These are phyloP conservation scores for Buceros bicornis DNA, from an alignment of 2,797 vertebrate species.

Conservation along the genomic window DNA sequence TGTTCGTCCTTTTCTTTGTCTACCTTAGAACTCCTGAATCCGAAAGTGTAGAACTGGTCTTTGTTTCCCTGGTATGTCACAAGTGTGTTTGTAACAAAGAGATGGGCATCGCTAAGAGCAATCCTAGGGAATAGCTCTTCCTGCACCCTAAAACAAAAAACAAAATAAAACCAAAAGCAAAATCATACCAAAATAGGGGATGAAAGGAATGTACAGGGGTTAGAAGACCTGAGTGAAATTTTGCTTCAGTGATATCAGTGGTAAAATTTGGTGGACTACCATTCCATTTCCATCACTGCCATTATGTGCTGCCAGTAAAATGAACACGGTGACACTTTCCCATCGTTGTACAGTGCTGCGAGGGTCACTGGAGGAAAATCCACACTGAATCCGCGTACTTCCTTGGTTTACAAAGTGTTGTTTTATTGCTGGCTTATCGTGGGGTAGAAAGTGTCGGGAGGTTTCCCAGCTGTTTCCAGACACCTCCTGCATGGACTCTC, in stretches of 20 bases:
- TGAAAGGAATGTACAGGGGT: not conserved
- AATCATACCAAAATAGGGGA: not conserved
- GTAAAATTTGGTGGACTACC: not conserved
- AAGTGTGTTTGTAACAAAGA: not conserved
- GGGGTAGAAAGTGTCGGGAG: conserved; percentile 1
- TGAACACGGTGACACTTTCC: conserved; percentile 3
- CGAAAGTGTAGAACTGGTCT: not conserved
- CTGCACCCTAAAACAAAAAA: not conserved
- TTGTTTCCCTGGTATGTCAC: not conserved
- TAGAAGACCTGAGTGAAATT: not conserved
- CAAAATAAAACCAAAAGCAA: not conserved
- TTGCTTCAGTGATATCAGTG: not conserved
- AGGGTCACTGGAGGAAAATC: conserved; percentile 15
- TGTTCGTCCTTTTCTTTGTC: not conserved
- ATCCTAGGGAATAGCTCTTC: not conserved
- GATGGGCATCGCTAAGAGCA: not conserved
- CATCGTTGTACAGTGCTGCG: not conserved
- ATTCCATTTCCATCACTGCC: not conserved
- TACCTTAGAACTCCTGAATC: not conserved
- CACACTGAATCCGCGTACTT: conserved; percentile 14
- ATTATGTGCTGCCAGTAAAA: not conserved
- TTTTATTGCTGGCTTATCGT: conserved; percentile 48
- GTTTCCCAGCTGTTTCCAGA: conserved; percentile 58
- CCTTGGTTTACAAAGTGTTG: conserved; percentile 17
- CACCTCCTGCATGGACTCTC: not conserved